Evolutionary conservation across 2,888 invertebrate species (phyloP).

Genomic region (Drosophila borborema): DNA sequence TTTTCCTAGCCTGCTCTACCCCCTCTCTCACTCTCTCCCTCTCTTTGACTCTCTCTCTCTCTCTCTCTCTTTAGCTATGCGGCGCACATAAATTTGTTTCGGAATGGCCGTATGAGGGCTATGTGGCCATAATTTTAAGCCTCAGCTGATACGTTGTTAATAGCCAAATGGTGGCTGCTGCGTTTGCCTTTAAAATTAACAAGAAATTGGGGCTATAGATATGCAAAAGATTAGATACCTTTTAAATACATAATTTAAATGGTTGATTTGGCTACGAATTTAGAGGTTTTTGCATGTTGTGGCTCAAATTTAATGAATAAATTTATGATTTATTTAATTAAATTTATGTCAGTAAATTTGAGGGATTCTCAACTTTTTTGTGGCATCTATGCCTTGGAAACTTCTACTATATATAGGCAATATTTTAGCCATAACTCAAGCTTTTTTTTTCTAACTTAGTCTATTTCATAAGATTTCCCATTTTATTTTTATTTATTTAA

Average conservation of each 20-base stretch:
- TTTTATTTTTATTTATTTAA: too few relatives aligned
- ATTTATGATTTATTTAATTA: neutral
- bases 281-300: neutral
- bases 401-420: too few relatives aligned
- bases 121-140: constrained; percentile 36
- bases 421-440: too few relatives aligned
- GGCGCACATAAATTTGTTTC: constrained; percentile 61
- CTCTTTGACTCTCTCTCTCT: too few relatives aligned
- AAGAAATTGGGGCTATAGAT: constrained; percentile 6
- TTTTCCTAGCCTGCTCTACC: constrained; percentile 1
- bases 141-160: constrained; percentile 61
- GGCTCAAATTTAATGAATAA: neutral
- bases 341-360: too few relatives aligned
- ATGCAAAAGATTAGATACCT: constrained; percentile 11
- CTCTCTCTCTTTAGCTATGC: constrained; percentile 10
- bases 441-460: too few relatives aligned
- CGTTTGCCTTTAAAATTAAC: constrained; percentile 65
- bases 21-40: neutral
- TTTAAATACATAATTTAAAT: neutral
- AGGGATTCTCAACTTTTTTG: too few relatives aligned
- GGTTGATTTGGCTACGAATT: neutral
- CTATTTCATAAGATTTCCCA: too few relatives aligned
- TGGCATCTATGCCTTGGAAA: too few relatives aligned
- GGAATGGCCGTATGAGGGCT: constrained; percentile 60
- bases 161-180: constrained; percentile 49